Base-by-base conservation (phyloP, 2,888 invertebrate species). In the Drosophila merina region DNA sequence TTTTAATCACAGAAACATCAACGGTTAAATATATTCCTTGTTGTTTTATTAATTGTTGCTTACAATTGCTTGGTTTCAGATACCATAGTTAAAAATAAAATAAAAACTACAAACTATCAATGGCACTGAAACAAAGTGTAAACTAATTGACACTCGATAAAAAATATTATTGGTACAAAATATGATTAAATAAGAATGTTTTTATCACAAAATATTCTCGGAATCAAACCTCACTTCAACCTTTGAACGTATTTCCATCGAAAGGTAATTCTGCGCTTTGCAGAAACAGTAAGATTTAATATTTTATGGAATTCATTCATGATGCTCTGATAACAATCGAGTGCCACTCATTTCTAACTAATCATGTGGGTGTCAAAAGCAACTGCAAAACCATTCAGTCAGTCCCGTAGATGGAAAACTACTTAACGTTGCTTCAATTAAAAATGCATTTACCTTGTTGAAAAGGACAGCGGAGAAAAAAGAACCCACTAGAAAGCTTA, bases 361-460 rank as follows among this genome's bases (percentile, higher is more conserved):
- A 20, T 1, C 14, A 3, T 14, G 14, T 31, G n/a, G 10, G 14
- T 4, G 28, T 30, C 14, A 20, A 9, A 36, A 45, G 2, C 36
- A 30, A 59, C 30, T 31, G 38, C 12, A 40, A 31, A 31, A 26
- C 3, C 26, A 40, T 10, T 48, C 7, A 8, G 0, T 25, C n/a
- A 36, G n/a, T 36, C 36, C 1, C 4, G 0, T 6, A 33, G 4
- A 26, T 51, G 7, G n/a, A 28, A 36, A 25, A 28, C 30, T 25
- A 40, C 26, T 26, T 26, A 25, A 31, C 48, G 30, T 31, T 40
- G 36, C 12, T 40, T 40, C 59, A 48, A 48, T 48, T 51, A 31
- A 31, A 31, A 49, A 38, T 26, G 33, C 8, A 55, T 30, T 36
- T 54, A 36, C 12, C 28, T 48, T 14, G 5, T 38, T 25, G 30